A percentile compares a stretch with the other conserved stretches of the same genome.
Evolutionary conservation across 1,140 invertebrate species (phyloP).

Genomic region (Pectinophora gossypiella): DNA sequence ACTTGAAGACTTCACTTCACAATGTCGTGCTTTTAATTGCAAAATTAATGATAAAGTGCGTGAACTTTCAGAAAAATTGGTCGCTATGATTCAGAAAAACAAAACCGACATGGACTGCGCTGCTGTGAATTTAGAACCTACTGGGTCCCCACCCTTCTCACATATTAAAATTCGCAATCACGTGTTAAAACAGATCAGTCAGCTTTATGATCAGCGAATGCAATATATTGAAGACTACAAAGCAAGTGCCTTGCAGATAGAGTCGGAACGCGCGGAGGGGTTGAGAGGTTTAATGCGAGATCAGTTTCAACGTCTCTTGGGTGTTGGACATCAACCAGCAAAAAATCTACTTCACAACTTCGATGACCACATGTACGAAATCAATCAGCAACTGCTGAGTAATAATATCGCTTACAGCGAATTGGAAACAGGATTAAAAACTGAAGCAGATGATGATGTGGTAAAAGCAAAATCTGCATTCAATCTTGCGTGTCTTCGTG

Average conservation of each 20-base stretch:
- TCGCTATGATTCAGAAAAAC: constrained; percentile 36
- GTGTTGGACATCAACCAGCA: constrained; percentile 36
- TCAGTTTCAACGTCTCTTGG: constrained; percentile 40
- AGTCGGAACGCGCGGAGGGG: constrained; percentile 39
- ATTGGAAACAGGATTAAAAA: constrained; percentile 37
- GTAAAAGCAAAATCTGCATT: constrained; percentile 29
- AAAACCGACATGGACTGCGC: constrained; percentile 34
- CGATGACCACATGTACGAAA: constrained; percentile 49
- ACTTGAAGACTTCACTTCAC: constrained; percentile 21
- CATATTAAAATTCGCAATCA: constrained; percentile 20
- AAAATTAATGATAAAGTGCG: constrained; percentile 39
- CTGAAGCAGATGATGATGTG: constrained; percentile 35
- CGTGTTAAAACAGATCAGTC: constrained; percentile 25
- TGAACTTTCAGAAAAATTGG: constrained; percentile 35
- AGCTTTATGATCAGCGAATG: constrained; percentile 23
- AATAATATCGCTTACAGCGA: constrained; percentile 47
- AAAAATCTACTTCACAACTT: constrained; percentile 49
- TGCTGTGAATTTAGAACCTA: constrained; percentile 7
- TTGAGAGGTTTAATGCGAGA: constrained; percentile 36
- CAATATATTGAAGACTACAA: constrained; percentile 35
- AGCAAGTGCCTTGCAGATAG: constrained; percentile 36
- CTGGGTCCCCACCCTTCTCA: constrained; percentile 14
- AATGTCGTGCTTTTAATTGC: constrained; percentile 29
- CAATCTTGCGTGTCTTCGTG: constrained; percentile 39
- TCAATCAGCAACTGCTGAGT: constrained; percentile 57